Evolutionary conservation across 2,113 vertebrate genomes (phyloP).

Genomic region (Hydropotes inermis): DNA sequence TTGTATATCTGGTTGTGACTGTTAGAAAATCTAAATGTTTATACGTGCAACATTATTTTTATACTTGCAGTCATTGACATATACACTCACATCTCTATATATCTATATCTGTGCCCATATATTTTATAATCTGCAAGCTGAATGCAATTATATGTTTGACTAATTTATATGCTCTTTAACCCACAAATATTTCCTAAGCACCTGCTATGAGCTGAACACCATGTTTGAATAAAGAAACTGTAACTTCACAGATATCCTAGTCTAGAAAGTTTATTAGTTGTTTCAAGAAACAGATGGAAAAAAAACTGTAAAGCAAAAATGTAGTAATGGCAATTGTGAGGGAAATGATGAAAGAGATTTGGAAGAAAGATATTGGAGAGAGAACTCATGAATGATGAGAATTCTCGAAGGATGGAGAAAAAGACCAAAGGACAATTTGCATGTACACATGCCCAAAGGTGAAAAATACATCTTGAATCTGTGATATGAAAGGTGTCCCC

Average conservation of each 20-base stretch:
- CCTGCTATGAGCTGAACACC: background rate
- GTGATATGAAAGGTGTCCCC: background rate
- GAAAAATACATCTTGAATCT: background rate
- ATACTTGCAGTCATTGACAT: background rate
- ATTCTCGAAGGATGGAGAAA: background rate
- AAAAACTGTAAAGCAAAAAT: background rate
- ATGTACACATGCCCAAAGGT: background rate
- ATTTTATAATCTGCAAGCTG: background rate
- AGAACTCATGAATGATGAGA: background rate
- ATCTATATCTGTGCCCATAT: background rate
- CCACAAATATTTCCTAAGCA: background rate
- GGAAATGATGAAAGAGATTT: background rate
- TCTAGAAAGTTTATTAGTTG: background rate
- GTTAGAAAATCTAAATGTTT: background rate
- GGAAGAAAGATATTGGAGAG: background rate
- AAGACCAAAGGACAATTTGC: background rate
- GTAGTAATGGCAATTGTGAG: background rate
- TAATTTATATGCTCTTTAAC: background rate
- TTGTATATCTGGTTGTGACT: background rate
- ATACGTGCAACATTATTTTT: background rate
- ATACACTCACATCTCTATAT: background rate
- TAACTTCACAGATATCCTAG: background rate
- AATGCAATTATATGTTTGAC: background rate
- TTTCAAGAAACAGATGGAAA: background rate
- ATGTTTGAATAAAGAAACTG: background rate